Base-by-base conservation (phyloP, 2,888 invertebrate genomes). In the Lithodes maja region DNA sequence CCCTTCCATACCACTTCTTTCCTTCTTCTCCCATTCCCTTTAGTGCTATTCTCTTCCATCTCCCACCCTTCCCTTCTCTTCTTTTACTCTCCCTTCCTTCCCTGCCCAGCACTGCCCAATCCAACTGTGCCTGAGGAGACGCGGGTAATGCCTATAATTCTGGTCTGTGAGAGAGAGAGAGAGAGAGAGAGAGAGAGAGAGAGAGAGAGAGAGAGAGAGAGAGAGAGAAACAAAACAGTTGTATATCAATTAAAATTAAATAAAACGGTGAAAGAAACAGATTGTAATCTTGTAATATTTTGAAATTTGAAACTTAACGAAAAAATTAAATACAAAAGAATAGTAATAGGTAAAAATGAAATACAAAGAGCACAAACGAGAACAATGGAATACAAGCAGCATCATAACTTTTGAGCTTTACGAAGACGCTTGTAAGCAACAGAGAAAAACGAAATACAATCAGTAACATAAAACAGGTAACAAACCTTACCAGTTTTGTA, bases 161-260 rank as follows among this genome's bases (percentile, higher is more conserved):
- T 3, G 74, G 17, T 3, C 15, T 15, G 17, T 15, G 17, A n/a
- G 17, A n/a, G 74, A 74, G 74, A 74, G 74, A 74, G 74, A 74
- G 74, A 74, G 17, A 74, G 74, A 74, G 74, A 74, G 74, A 74
- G n/a, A 74, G 74, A 74, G 74, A 74, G 74, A 74, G 74, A 74
- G 74, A 74, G 74, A 74, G 74, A 74, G 74, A 74, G 17, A 74
- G 74, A 74, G 74, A 74, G 74, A 74, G n/a, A 74, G 74, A 74
- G 74, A 74, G 74, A 74, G 74, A 74, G 74, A 74, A 17, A n/a
- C 12, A n/a, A 17, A 74, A 17, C 3, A 68, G 74, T 3, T 3
- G 17, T 3, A n/a, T 15, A 74, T 3, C 3, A 3, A 74, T 15
- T 3, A n/a, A 74, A 1, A 74, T 7, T 3, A 17, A 74, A 3